Evolutionary conservation across 2,113 vertebrate species (phyloP), one percentile per base, ranked within the genome.

Genomic region (Erinaceus europaeus): DNA sequence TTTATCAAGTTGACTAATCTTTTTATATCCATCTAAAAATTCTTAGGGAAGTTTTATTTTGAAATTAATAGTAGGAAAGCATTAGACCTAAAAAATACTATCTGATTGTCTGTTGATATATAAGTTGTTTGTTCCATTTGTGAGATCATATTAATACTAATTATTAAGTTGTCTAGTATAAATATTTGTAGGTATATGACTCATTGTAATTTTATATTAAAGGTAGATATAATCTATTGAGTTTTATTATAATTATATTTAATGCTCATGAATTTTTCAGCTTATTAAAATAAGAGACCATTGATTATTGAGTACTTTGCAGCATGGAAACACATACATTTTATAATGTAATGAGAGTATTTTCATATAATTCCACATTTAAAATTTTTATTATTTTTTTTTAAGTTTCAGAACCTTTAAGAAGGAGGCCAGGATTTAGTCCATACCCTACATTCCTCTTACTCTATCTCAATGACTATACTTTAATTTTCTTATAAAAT

Each of bases 231-330:
- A 38, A 57, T 73, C 61, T 20, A 27, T 5, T 20, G 55, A 25
- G 40, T 69, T 88, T 62, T 80, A 62, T 52, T 64, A 7, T 68
- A 38, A 38, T 44, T 4, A 23, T 86, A 1, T 76, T 90, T 89
- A 71, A 36, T 64, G 21, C 57, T 53, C 52, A 48, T 44, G 17
- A 85, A 44, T 9, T 69, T 76, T 73, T 42, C 34, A 5, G 36
- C 4, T n/a, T 18, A 44, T 57, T 52, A 64, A 83, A 68, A 42
- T 53, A 68, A 77, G 2, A 86, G 76, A 34, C 4, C 59, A 42
- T 32, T 71, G 13, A 3, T 55, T 67, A 15, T 53, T 67, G 17
- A 88, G 12, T 6, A 48, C 21, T 46, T 11, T 38, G 1, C 50
- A 69, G 6, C 6, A 91, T 9, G 4, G 29, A 11, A 3, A 14